Base-by-base conservation (phyloP, 1,140 invertebrate genomes). In the Nautilus pompilius region DNA sequence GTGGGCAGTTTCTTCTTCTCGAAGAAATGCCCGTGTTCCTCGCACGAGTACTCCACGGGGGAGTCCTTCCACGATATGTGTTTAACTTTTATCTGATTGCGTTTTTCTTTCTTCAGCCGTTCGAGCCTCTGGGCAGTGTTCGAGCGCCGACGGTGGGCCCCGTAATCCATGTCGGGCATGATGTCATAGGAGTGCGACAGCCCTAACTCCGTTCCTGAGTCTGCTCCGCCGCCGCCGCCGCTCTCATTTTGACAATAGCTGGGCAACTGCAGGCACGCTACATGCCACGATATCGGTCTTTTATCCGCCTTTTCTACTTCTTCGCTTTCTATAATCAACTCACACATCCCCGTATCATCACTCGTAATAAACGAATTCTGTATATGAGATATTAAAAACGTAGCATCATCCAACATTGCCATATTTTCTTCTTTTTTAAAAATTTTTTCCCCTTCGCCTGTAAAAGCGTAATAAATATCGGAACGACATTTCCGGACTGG, bases 341-440 rank as follows among this genome's bases (percentile, higher is more conserved):
- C 78, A 70, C 76, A 78, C 64, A 75, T 86, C 86, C 92, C 92
- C 74, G 93, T 95, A 81, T 96, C 93, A 84, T 98, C 95, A 30
- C 92, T 93, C n/a, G 91, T 92, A 72, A 96, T 93, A 82, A 95
- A 97, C 22, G 93, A 95, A 80, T 96, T 94, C 60, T 92, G 86
- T 63, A 96, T 94, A 81, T 96, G 92, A 53, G 92, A 92, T 57
- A 96, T 85, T 30, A 98, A 84, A 90, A 95, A 98, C 65, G 91
- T 90, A 83, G 90, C 89, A 80, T 96, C 93, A 80, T 96, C 93
- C 80, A 94, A 95, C 57, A 94, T 88, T 66, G 93, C 93, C 93
- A 96, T 96, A 51, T 15, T 66, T 32, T 58, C n/a, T n/a, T n/a
- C n/a, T n/a, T n/a, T n/a, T n/a, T n/a, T n/a, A n/a, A n/a, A n/a